Base-by-base conservation (phyloP, 2,797 vertebrate genomes). In the Coendou prehensilis region DNA sequence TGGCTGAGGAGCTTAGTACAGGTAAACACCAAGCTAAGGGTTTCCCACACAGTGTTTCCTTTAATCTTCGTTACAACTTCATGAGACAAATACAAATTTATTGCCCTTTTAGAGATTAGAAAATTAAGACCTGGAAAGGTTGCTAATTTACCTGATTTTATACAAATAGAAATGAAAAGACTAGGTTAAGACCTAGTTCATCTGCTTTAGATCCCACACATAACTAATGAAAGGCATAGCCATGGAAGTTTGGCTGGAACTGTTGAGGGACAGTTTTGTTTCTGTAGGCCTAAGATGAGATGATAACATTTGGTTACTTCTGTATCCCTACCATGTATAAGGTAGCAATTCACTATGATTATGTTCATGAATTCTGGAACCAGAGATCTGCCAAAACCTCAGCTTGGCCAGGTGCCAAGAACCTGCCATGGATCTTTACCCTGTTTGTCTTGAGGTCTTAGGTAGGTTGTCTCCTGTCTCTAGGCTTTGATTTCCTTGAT, bases 71-170 rank as follows among this genome's bases (percentile, higher is more conserved):
- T 92, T 15, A 92, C 13, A 89, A 4, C n/a, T 88, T 80, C 47
- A 54, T 87, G 57, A 87, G 50, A 64, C 93, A 63, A 92, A 76
- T n/a, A 83, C 33, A 78, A 79, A 50, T 82, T 83, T 61, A 90
- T 37, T 90, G 56, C 30, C 57, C 7, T 83, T 96, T 95, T 87
- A 78, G 76, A 96, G 26, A 64, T 88, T 71, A 93, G 26, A 89
- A 83, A 96, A 92, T 56, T 54, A 67, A 50, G 67, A 28, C 57
- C 59, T 64, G 20, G 1, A 80, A 82, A 81, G 56, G 33, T 47
- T 63, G 87, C n/a, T 71, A 71, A 67, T 80, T 71, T 64, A 76
- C 57, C 75, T 89, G 57, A 54, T 91, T 94, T 93, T 67, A 45
- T 93, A 69, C 33, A 86, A 56, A 37, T 54, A 45, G 67, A 56